phyloP scores from a whole-genome alignment of 2,113 vertebrate genomes.

The Gasterosteus nipponicus region DNA sequence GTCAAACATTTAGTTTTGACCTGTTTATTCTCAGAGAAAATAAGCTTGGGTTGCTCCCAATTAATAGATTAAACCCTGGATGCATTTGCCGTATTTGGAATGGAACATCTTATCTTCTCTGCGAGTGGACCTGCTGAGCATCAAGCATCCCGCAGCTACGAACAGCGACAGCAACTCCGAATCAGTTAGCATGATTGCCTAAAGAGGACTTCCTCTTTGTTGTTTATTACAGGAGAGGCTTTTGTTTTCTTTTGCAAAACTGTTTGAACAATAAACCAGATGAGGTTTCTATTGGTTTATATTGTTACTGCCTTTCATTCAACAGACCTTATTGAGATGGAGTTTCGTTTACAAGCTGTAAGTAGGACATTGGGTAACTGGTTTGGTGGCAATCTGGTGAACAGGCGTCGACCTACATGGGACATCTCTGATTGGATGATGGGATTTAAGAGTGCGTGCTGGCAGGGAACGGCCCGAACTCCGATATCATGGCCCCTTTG shows the following conservation, averaged over 20 bases:
- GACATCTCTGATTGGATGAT: slow-evolving; percentile 64
- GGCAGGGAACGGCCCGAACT: slow-evolving; percentile 38
- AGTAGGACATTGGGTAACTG: slow-evolving; percentile 34
- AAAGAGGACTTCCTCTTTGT: slow-evolving; percentile 8
- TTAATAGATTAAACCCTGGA: slow-evolving; percentile 52
- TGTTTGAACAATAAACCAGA: slow-evolving; percentile 23
- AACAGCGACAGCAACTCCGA: slow-evolving; percentile 19
- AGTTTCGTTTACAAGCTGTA: slow-evolving; percentile 42
- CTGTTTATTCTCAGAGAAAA: slow-evolving; percentile 54
- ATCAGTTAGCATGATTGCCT: neutral
- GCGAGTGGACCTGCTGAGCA: slow-evolving; percentile 54
- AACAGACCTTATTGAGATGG: slow-evolving; percentile 41
- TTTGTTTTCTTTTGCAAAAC: slow-evolving; percentile 36
- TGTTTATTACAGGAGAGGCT: neutral
- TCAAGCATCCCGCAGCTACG: slow-evolving; percentile 38
- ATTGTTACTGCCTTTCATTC: neutral
- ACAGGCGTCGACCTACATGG: slow-evolving; percentile 16
- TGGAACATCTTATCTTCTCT: slow-evolving; percentile 70
- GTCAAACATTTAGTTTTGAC: slow-evolving; percentile 40
- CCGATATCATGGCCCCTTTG: slow-evolving; percentile 34
- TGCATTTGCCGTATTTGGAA: slow-evolving; percentile 76
- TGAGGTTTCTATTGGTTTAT: slow-evolving; percentile 24
- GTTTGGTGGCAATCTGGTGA: slow-evolving; percentile 27
- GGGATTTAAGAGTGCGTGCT: slow-evolving; percentile 53
- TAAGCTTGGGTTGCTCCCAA: slow-evolving; percentile 8